Evolutionary conservation across 2,888 invertebrate species (phyloP).

Genomic region (Erannis defoliaria): DNA sequence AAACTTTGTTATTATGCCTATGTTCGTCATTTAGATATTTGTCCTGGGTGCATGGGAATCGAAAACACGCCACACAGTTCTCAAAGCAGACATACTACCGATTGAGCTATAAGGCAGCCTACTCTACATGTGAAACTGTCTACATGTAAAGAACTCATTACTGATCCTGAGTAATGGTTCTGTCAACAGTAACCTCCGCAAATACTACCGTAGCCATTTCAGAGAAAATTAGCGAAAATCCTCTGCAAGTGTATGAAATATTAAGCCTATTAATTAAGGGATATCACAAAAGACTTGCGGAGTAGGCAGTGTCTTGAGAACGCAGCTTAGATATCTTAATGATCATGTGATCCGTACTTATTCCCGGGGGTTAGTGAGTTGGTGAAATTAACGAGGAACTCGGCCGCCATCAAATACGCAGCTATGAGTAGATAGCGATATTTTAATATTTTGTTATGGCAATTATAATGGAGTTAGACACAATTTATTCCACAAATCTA

Average conservation of each 20-base stretch:
- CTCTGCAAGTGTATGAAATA: constrained; percentile 49
- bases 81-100: no score
- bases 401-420: constrained; percentile 1
- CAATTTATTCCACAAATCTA: no score
- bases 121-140: no score
- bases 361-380: constrained; percentile 30
- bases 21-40: no score
- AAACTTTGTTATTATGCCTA: no score
- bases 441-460: constrained; percentile 19
- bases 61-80: no score
- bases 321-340: constrained; percentile 37
- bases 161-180: constrained; percentile 66
- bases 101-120: no score
- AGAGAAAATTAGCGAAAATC: constrained; percentile 72
- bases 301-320: constrained; percentile 34
- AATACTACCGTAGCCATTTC: constrained; percentile 27
- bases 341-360: constrained; percentile 38
- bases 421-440: constrained; percentile 8
- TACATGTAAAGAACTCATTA: constrained; percentile 42
- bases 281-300: constrained; percentile 38
- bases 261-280: constrained; percentile 43
- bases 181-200: constrained; percentile 60
- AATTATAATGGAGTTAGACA: no score
- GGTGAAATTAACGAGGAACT: constrained; percentile 26
- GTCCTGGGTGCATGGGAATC: no score